Conservation (phyloP, 2,113 vertebrate species). For the Craseonycteris thonglongyai region DNA sequence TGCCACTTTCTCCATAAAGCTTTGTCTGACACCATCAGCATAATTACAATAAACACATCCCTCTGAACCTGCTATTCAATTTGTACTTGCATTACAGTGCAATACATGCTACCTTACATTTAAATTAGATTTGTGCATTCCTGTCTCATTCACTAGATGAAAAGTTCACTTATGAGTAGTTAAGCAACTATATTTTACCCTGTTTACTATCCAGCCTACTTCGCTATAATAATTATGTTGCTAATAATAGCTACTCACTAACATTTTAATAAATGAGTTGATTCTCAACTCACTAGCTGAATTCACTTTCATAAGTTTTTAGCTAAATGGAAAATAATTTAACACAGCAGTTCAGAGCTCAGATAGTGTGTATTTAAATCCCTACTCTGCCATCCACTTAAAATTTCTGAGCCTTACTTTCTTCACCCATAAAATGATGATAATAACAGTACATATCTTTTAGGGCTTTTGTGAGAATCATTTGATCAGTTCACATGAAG, state of each 20-base stretch:
- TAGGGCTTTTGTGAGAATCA: not conserved
- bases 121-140: not conserved
- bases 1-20: not conserved
- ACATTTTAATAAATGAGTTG: conserved; percentile 4
- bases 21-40: not conserved
- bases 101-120: not conserved
- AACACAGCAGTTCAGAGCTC: not conserved
- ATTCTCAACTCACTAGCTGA: not conserved
- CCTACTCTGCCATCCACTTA: not conserved
- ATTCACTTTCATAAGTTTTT: not conserved
- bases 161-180: not conserved
- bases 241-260: not conserved
- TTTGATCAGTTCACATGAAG: not conserved
- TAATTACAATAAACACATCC: not conserved
- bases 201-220: not conserved
- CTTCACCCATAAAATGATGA: not conserved
- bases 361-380: not conserved
- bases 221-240: not conserved
- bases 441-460: not conserved
- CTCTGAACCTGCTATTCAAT: not conserved
- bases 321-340: not conserved
- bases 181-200: not conserved
- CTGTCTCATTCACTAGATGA: not conserved
- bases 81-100: not conserved
- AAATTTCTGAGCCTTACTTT: not conserved